Evolutionary conservation across 53 echinoderm and acorn worm genomes (phyloP).

Genomic region (Luidia sarsii): DNA sequence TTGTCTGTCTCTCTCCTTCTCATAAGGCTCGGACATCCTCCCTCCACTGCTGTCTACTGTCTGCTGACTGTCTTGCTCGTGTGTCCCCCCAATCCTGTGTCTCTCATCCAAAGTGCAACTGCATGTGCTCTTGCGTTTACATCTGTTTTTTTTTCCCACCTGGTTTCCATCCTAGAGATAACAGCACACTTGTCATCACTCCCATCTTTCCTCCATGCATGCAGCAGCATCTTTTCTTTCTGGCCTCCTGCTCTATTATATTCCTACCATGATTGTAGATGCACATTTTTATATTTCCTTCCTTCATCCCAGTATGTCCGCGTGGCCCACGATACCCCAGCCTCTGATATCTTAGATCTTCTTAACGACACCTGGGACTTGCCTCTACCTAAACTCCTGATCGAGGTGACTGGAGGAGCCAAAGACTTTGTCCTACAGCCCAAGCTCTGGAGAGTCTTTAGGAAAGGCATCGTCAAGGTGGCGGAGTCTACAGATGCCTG

Average conservation of each 20-base stretch:
- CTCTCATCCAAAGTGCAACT: too few species aligned
- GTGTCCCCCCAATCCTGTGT: too few species aligned
- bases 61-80: too few species aligned
- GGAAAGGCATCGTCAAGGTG: conserved; percentile 86
- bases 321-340: conserved; percentile 74
- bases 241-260: neutral
- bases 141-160: too few species aligned
- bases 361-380: conserved; percentile 81
- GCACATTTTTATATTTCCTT: neutral
- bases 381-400: conserved; percentile 80
- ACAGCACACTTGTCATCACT: too few species aligned
- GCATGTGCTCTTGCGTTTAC: too few species aligned
- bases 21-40: too few species aligned
- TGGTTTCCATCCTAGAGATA: too few species aligned
- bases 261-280: neutral
- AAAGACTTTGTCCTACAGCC: conserved; percentile 86
- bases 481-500: conserved; percentile 88
- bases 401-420: conserved; percentile 86
- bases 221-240: too few species aligned
- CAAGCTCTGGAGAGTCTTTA: conserved; percentile 79
- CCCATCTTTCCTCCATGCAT: too few species aligned
- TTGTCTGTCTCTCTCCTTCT: too few species aligned
- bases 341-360: conserved; percentile 66
- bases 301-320: conserved; percentile 65
- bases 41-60: too few species aligned